These are phyloP conservation scores for Myanophis thanlyinensis DNA, from an alignment of 2,113 vertebrate genomes.

Conservation along the genomic window DNA sequence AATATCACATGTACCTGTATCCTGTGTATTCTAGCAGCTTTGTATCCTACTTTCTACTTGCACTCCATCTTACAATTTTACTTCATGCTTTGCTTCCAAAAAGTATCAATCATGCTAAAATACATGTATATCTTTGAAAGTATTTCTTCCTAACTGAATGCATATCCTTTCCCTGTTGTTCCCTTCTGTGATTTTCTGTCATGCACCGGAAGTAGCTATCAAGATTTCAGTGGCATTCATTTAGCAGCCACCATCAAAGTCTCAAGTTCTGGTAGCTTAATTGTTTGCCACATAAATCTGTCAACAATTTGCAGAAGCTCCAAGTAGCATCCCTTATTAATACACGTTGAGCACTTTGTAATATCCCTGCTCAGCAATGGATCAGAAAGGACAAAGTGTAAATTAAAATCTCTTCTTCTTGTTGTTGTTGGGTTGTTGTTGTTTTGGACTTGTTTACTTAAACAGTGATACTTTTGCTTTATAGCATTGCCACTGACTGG, in stretches of 20 bases:
- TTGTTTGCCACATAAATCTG: slow-evolving; percentile 51
- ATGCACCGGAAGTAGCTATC: slow-evolving; percentile 19
- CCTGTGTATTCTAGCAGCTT: not conserved
- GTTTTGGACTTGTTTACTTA: slow-evolving; percentile 8
- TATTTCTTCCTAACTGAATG: not conserved
- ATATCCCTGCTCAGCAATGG: slow-evolving; percentile 43
- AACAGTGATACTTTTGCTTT: not conserved
- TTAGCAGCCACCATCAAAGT: slow-evolving; percentile 37
- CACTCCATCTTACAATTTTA: not conserved
- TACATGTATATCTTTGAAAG: not conserved
- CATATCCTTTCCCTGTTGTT: slow-evolving; percentile 17
- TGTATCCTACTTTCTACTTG: not conserved
- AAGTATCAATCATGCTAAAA: not conserved
- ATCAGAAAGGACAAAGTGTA: slow-evolving; percentile 9
- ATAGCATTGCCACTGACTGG: not conserved
- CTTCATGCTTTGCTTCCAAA: not conserved
- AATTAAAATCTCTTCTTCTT: not conserved
- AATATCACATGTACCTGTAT: not conserved
- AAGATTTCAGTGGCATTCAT: slow-evolving; percentile 45
- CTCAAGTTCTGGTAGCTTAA: slow-evolving; percentile 48
- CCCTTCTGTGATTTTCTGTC: slow-evolving; percentile 27
- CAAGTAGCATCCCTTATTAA: slow-evolving; percentile 48
- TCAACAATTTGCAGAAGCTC: slow-evolving; percentile 51
- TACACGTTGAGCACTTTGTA: slow-evolving; percentile 35
- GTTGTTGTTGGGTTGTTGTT: not conserved